Conservation (phyloP, 2,888 invertebrate species). For the Hydraecia micacea region DNA sequence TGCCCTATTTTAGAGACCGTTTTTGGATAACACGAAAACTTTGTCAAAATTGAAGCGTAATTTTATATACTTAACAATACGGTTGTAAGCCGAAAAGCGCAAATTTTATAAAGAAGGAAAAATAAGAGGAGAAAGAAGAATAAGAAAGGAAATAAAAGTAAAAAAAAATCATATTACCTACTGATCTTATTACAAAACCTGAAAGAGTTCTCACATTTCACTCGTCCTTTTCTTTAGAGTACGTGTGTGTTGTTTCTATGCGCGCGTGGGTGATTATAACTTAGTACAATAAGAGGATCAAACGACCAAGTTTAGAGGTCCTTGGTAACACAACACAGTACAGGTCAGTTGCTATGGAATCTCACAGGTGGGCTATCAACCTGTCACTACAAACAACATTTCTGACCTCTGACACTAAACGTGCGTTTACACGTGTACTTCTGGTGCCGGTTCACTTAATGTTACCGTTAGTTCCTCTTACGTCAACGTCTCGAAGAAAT, state of each 20-base stretch:
- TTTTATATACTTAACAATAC: neutral
- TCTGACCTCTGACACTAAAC: conserved; percentile 42
- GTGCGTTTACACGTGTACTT: conserved; percentile 7
- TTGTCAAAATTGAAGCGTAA: neutral
- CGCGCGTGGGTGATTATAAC: neutral
- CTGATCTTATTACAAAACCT: neutral
- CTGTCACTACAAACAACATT: conserved; percentile 16
- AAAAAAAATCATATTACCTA: neutral
- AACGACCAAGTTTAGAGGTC: neutral
- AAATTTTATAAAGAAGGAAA: neutral
- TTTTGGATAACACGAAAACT: neutral
- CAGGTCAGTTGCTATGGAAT: neutral
- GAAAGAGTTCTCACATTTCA: neutral
- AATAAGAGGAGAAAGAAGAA: neutral
- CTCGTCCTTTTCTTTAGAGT: neutral
- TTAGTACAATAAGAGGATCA: too few species aligned
- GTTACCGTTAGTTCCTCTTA: conserved; percentile 43
- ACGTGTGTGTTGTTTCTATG: neutral
- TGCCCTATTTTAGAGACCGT: neutral
- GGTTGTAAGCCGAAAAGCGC: neutral
- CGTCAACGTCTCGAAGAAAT: neutral
- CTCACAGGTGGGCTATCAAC: conserved; percentile 25
- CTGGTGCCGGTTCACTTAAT: conserved; percentile 33
- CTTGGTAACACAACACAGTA: neutral
- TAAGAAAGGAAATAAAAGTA: too few species aligned